A percentile compares a stretch with the other conserved stretches of the same genome.
These are phyloP conservation scores for Triplophysa rosa DNA, from an alignment of 2,113 vertebrate species.

Conservation along the genomic window DNA sequence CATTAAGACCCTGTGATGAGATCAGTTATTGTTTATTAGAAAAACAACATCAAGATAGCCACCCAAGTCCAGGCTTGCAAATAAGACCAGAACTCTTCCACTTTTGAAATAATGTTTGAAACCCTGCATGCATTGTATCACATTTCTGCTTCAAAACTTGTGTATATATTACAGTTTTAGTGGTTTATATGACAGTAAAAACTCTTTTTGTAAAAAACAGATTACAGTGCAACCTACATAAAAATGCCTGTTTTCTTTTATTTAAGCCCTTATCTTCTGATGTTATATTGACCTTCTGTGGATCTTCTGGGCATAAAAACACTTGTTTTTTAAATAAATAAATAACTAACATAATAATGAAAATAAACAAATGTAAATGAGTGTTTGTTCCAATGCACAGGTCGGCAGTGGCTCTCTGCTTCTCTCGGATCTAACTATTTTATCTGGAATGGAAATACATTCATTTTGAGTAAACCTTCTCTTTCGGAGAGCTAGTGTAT, in stretches of 20 bases:
- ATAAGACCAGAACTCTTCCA: not conserved
- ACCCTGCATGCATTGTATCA: constrained; percentile 2
- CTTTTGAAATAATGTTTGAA: not conserved
- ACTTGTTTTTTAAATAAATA: constrained; percentile 49
- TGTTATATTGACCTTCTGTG: not conserved
- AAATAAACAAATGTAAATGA: constrained; percentile 44
- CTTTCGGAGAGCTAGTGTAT: not conserved
- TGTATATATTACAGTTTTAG: constrained; percentile 38
- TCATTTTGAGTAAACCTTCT: constrained; percentile 33
- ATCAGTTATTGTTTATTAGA: not conserved
- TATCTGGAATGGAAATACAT: constrained; percentile 28
- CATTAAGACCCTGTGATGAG: not conserved
- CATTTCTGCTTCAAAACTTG: constrained; percentile 31
- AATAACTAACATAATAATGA: constrained; percentile 25
- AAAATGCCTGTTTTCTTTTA: constrained; percentile 1
- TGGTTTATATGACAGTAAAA: constrained; percentile 26
- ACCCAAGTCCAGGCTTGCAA: not conserved
- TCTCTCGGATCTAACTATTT: constrained; percentile 12
- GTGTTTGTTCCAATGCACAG: constrained; percentile 47
- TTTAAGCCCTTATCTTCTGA: constrained; percentile 6
- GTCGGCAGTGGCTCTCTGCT: constrained; percentile 37
- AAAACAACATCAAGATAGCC: constrained; percentile 1
- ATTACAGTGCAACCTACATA: not conserved
- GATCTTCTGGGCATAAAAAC: constrained; percentile 18
- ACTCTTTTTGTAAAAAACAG: constrained; percentile 11